Conservation (phyloP, 2,888 invertebrate species). For the Pardosa pseudoannulata region DNA sequence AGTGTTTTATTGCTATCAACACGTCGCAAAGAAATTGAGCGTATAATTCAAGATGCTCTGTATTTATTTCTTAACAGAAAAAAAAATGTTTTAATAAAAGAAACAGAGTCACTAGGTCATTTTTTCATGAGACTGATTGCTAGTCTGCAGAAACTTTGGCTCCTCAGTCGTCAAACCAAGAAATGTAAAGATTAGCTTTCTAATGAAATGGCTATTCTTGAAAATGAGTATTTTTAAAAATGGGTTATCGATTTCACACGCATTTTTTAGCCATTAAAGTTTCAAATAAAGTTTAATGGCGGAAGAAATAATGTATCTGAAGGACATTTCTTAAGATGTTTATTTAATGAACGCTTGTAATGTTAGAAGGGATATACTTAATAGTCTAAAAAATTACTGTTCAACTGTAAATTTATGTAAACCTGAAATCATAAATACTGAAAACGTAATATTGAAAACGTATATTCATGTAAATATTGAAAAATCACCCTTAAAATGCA, state of each 20-base stretch:
- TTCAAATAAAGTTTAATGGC: neutral
- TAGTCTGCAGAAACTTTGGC: neutral
- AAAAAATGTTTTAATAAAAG: neutral
- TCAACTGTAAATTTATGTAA: no score
- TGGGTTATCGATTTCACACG: neutral
- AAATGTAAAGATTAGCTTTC: neutral
- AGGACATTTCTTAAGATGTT: no score
- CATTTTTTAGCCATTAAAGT: constrained; percentile 1
- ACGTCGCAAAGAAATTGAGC: neutral
- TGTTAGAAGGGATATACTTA: no score
- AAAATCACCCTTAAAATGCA: no score
- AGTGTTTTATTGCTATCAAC: neutral
- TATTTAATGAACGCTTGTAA: no score
- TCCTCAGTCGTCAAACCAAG: neutral
- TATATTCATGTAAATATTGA: no score
- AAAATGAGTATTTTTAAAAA: neutral
- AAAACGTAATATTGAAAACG: no score
- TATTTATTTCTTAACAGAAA: neutral
- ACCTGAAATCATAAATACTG: no score
- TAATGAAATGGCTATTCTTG: neutral
- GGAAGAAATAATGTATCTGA: neutral
- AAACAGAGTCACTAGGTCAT: neutral
- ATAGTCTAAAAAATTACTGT: no score
- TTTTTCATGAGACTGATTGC: neutral
- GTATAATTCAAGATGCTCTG: neutral